Evolutionary conservation across 2,888 invertebrate genomes (phyloP).

Genomic region (Spilarctia lutea): DNA sequence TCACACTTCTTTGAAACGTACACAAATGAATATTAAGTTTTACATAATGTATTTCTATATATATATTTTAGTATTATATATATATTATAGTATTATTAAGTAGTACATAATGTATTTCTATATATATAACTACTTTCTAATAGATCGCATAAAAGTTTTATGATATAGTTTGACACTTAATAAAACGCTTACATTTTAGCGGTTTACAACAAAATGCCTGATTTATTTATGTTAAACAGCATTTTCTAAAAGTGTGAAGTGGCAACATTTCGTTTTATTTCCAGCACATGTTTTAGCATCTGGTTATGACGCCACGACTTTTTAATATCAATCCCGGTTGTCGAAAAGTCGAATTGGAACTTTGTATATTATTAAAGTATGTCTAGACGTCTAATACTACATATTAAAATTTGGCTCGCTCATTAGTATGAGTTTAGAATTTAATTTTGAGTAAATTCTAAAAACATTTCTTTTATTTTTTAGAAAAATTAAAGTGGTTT

Average conservation of each 20-base stretch:
- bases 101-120: too few species aligned
- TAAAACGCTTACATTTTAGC: neutral
- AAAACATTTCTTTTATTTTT: too few species aligned
- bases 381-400: neutral
- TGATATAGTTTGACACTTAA: neutral
- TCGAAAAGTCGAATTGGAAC: neutral
- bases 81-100: too few species aligned
- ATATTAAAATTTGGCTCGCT: neutral
- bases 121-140: too few species aligned
- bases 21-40: too few species aligned
- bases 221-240: too few species aligned
- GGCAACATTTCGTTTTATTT: neutral
- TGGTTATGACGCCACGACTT: too few species aligned
- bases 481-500: too few species aligned
- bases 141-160: neutral
- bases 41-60: too few species aligned
- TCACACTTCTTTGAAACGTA: too few species aligned
- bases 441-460: too few species aligned
- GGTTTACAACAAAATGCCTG: neutral
- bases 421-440: neutral
- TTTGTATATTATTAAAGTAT: neutral
- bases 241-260: neutral
- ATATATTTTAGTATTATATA: too few species aligned
- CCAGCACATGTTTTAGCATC: neutral
- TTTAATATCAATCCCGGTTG: neutral